Percentiles rank a stretch among this genome's conserved stretches.
These are phyloP conservation scores for Bruchidius siliquastri DNA, from an alignment of 2,888 invertebrate genomes.

Conservation along the genomic window DNA sequence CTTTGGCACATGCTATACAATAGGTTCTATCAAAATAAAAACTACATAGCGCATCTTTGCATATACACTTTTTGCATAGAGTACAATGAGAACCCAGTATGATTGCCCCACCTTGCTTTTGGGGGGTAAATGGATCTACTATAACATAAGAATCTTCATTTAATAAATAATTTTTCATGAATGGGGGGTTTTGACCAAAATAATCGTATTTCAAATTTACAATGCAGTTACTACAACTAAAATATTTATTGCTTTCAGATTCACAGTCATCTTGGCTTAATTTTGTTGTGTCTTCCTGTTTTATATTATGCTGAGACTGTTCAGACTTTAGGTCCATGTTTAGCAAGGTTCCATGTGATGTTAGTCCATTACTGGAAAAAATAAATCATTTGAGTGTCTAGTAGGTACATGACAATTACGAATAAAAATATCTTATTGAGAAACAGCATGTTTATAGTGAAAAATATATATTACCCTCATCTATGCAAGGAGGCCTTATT, in stretches of 20 bases:
- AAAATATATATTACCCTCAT: conserved; percentile 11
- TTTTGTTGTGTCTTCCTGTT: conserved; percentile 8
- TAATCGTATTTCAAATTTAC: conserved; percentile 70
- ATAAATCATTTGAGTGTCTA: too few species aligned
- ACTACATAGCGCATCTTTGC: conserved; percentile 71
- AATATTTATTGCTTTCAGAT: conserved; percentile 41
- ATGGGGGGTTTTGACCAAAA: conserved; percentile 70
- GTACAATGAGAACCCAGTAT: conserved; percentile 73
- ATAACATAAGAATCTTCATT: conserved; percentile 73
- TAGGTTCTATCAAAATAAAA: conserved; percentile 71
- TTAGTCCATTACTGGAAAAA: neutral
- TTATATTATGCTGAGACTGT: neutral
- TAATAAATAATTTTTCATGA: conserved; percentile 62
- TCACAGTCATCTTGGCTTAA: conserved; percentile 32
- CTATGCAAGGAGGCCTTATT: conserved; percentile 48
- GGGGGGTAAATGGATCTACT: conserved; percentile 79
- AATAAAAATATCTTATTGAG: too few species aligned
- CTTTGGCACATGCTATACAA: conserved; percentile 67
- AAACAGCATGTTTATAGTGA: neutral
- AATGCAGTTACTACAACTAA: conserved; percentile 62
- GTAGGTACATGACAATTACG: too few species aligned
- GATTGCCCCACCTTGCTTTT: conserved; percentile 69
- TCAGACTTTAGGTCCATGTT: neutral
- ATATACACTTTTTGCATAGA: conserved; percentile 64
- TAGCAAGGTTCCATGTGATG: neutral